Evolutionary conservation across 2,113 vertebrate species (phyloP).

Genomic region (Bucco capensis): DNA sequence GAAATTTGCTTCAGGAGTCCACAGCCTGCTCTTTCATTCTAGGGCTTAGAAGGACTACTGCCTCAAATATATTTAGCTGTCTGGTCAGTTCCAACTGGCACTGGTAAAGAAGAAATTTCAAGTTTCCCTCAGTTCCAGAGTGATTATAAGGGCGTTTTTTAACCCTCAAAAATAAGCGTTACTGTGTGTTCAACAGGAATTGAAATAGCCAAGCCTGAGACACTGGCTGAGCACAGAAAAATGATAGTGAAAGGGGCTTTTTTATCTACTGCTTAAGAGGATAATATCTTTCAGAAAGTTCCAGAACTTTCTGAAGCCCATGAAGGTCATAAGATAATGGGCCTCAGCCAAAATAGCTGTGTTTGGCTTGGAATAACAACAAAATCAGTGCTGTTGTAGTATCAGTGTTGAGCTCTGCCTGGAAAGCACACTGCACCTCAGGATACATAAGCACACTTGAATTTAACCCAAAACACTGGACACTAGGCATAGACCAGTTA

Average conservation of each 20-base stretch:
- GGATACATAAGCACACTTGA: neutral
- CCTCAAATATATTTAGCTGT: neutral
- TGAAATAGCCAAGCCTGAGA: neutral
- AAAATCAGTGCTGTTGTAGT: neutral
- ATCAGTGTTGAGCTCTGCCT: neutral
- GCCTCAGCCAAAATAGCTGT: neutral
- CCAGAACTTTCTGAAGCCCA: neutral
- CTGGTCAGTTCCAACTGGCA: no score
- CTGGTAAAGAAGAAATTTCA: neutral
- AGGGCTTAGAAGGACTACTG: neutral
- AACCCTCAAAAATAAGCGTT: neutral
- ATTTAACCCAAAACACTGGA: neutral
- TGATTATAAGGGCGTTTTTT: neutral
- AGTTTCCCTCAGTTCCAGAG: neutral
- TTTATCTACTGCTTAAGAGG: neutral
- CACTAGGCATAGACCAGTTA: neutral
- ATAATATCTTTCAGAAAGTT: neutral
- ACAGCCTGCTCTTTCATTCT: neutral
- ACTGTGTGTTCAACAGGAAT: neutral
- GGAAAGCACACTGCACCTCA: neutral
- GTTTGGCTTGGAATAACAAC: constrained; percentile 2
- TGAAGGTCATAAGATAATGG: neutral
- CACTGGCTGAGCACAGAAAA: neutral
- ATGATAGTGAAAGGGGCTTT: neutral
- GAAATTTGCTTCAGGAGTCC: neutral